Evolutionary conservation across 2,113 vertebrate species (phyloP).

Genomic region (Syngnathoides biaculeatus): DNA sequence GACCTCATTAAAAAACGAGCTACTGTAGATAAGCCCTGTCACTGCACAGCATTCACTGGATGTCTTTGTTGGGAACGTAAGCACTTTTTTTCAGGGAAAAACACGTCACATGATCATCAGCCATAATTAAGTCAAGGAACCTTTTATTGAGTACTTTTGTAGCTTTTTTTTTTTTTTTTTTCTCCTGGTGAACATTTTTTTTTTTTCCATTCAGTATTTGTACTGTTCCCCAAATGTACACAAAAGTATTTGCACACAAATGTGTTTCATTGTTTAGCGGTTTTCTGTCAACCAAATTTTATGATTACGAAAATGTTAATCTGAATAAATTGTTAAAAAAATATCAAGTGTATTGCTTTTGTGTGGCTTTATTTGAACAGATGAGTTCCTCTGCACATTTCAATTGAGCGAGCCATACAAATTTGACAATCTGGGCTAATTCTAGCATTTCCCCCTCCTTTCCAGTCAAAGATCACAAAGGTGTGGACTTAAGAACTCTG

Average conservation of each 20-base stretch:
- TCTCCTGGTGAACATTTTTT: constrained; percentile 21
- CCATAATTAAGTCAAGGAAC: constrained; percentile 41
- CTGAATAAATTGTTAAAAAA: constrained; percentile 54
- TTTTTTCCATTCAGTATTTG: constrained; percentile 19
- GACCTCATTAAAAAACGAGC: constrained; percentile 21
- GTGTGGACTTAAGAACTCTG: too few relatives aligned
- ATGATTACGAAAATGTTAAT: constrained; percentile 44
- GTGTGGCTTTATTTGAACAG: constrained; percentile 5
- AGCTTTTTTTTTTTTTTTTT: constrained; percentile 29
- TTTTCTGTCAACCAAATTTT: constrained; percentile 30
- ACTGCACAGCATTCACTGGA: constrained; percentile 27
- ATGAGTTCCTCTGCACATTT: neutral
- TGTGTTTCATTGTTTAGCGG: constrained; percentile 12
- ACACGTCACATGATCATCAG: constrained; percentile 33
- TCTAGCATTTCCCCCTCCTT: neutral
- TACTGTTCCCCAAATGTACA: constrained; percentile 25
- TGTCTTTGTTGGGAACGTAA: constrained; percentile 45
- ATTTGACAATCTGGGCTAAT: neutral
- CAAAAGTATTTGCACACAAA: constrained; percentile 22
- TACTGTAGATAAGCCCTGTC: constrained; percentile 30
- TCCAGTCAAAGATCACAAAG: too few relatives aligned
- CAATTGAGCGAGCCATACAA: neutral
- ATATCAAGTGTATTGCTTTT: neutral
- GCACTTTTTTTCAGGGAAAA: constrained; percentile 47
- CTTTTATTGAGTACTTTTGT: constrained; percentile 57